Evolutionary conservation across 2,888 invertebrate genomes (phyloP), one percentile per base, ranked within the genome.

Genomic region (Ochlodes sylvanus): DNA sequence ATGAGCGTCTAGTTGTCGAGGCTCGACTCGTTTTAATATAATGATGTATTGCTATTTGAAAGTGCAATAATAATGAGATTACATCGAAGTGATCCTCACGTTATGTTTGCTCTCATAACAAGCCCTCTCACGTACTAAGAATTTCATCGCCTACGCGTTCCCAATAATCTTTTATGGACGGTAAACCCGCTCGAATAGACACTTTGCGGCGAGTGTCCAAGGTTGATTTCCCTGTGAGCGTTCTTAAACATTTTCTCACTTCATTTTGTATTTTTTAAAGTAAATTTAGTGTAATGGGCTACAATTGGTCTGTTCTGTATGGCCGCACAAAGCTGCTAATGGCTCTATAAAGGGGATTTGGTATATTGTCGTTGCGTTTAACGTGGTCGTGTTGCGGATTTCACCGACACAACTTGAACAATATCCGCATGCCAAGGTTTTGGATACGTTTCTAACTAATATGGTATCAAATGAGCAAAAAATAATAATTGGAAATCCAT

Each of bases 111-210:
- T 54, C 42, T 27, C 38, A 54, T 63, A 63, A 63, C 63, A 55
- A 63, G 63, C 50, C 63, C 38, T 32, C 55, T 52, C 63, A 63
- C 55, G 63, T 63, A 63, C 63, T 55, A 52, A 52, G 63, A 63
- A 27, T 55, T 63, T 63, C 63, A 55, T 63, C 63, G 63, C 63
- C 54, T 55, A 63, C 63, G 54, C 54, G 17, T 42, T 47, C 17
- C 47, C 63, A 63, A 55, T 63, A 54, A 54, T 19, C 38, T 54
- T 63, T 63, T 27, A 63, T 41, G 38, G 17, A 10, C 32, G 17
- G 19, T 41, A 41, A 12, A 27, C 44, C 14, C 21, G 14, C 38
- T 21, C 19, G 9, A 52, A 62, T 41, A 38, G 38, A 38, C n/a
- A 21, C n/a, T n/a, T 0, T 52, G 21, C 14, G 5, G 52, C 12